Percentiles rank a stretch among this genome's conserved stretches.
These are phyloP conservation scores for Ammodytes dubius DNA, from an alignment of 2,113 vertebrate genomes.

Conservation along the genomic window DNA sequence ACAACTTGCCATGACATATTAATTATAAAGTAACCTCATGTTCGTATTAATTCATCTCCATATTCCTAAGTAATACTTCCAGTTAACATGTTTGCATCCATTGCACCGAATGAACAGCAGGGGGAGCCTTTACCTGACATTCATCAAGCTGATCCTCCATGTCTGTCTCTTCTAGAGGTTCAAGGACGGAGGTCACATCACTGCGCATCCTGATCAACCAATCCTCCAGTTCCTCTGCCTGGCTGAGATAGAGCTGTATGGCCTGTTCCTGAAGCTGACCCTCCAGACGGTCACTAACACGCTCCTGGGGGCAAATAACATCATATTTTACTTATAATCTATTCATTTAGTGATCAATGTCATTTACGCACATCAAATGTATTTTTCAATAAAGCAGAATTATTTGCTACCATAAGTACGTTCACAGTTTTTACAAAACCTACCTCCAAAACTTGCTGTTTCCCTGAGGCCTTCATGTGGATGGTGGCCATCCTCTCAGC, in stretches of 20 bases:
- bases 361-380: neutral
- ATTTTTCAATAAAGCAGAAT: neutral
- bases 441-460: slow-evolving; percentile 94
- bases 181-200: slow-evolving; percentile 81
- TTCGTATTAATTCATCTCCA: neutral
- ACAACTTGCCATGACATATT: neutral
- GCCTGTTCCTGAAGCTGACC: slow-evolving; percentile 92
- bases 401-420: neutral
- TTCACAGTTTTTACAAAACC: neutral
- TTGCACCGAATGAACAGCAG: slow-evolving; percentile 36
- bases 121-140: slow-evolving; percentile 89
- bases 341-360: neutral
- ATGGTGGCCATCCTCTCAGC: slow-evolving; percentile 97
- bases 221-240: slow-evolving; percentile 91
- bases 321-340: neutral
- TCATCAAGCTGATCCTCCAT: slow-evolving; percentile 92
- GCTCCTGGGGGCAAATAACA: slow-evolving; percentile 85
- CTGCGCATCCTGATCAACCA: slow-evolving; percentile 89
- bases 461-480: slow-evolving; percentile 94
- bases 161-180: slow-evolving; percentile 85
- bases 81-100: neutral
- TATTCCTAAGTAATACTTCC: neutral
- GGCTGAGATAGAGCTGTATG: slow-evolving; percentile 88
- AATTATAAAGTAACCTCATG: neutral
- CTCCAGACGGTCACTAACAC: slow-evolving; percentile 91